phyloP scores from a whole-genome alignment of 2,797 vertebrate genomes.

The Botia almorhae region DNA sequence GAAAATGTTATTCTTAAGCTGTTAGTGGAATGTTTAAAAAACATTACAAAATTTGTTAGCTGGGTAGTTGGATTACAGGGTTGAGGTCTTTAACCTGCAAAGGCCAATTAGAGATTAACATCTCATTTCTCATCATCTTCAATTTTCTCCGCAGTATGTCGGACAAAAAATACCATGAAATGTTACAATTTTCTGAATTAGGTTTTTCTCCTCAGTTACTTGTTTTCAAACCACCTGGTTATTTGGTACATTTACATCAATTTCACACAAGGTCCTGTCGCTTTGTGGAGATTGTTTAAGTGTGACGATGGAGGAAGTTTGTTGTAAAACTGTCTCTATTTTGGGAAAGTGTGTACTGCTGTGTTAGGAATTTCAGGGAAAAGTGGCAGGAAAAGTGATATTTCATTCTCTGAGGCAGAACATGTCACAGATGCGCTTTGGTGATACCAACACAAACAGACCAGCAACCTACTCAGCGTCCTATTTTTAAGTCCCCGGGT shows the following conservation, averaged over 20 bases:
- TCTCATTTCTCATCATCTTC: not conserved
- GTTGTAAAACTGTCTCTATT: constrained; percentile 61
- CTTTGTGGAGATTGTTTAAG: constrained; percentile 23
- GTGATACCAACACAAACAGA: constrained; percentile 55
- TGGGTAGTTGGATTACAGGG: constrained; percentile 12
- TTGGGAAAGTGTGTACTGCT: constrained; percentile 64
- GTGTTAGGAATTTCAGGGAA: constrained; percentile 58
- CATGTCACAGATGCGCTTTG: constrained; percentile 64
- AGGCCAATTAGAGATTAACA: constrained; percentile 20
- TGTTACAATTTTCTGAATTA: not conserved
- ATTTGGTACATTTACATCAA: constrained; percentile 1
- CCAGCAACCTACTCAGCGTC: constrained; percentile 1
- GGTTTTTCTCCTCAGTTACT: constrained; percentile 1
- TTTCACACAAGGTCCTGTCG: not conserved
- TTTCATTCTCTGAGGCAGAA: constrained; percentile 67
- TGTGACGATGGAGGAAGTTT: constrained; percentile 46
- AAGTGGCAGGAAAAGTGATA: not conserved
- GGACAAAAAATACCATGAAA: not conserved
- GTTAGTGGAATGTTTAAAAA: too few species aligned
- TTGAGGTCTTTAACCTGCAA: not conserved
- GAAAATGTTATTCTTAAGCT: too few species aligned
- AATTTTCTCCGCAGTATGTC: not conserved
- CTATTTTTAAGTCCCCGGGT: not conserved
- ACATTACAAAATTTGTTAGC: too few species aligned
- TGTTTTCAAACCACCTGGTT: constrained; percentile 12